Evolutionary conservation across 2,113 vertebrate species (phyloP), one percentile per base, ranked within the genome.

Genomic region (Nematolebias whitei): DNA sequence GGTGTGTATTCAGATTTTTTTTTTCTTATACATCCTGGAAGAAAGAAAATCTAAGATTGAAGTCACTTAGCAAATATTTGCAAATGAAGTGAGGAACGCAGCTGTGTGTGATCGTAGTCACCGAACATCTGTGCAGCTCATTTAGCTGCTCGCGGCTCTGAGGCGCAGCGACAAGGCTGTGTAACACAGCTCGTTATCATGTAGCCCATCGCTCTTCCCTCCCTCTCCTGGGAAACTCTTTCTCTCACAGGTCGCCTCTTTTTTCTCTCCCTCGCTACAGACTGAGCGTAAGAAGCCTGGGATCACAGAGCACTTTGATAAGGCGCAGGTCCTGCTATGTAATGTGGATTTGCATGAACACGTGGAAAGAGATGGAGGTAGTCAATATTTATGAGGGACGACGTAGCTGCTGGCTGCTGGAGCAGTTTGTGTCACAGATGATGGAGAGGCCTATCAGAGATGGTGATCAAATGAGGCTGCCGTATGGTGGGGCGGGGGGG

Each of bases 281-380:
- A 88, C 83, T 79, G 80, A 86, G 83, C 65, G 50, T 41, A 45
- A 74, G 63, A 56, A 79, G 72, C 80, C 57, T 0, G 44, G 82
- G 86, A 91, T 91, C 87, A 90, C 86, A 90, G 76, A 74, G 78
- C 13, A 60, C 87, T 89, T 89, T 89, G 89, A 87, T 88, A 84
- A 71, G 80, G 69, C 78, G 35, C 53, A 50, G 55, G 41, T 84
- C 72, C 84, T 83, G 79, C 77, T 84, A 87, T 89, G 76, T 68
- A 74, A 90, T 85, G 76, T 75, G 86, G 88, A 91, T 89, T 76
- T 78, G 52, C n/a, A 65, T 72, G 83, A 86, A 78, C 71, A 78
- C 65, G 68, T 79, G 70, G 74, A 71, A 79, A 62, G 38, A 40
- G 57, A 59, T 64, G 73, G 82, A 82, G 74, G 71, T 66, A 80